phyloP scores from a whole-genome alignment of 2,888 invertebrate genomes.

The Andrena fulva region DNA sequence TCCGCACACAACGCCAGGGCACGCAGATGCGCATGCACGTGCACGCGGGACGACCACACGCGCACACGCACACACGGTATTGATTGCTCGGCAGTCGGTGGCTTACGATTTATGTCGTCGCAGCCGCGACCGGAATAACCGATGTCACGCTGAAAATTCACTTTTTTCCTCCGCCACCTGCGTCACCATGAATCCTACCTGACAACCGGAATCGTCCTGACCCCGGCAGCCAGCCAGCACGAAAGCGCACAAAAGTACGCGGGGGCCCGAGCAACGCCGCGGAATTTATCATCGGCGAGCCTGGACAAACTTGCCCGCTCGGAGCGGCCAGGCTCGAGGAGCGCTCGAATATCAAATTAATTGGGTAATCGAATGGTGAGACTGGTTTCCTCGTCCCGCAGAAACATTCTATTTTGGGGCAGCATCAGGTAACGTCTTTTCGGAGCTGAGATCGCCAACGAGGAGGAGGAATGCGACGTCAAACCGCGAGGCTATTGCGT shows the following conservation, averaged over 20 bases:
- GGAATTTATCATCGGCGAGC: slow-evolving; percentile 54
- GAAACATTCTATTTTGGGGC: slow-evolving; percentile 45
- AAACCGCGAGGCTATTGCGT: slow-evolving; percentile 49
- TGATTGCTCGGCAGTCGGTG: slow-evolving; percentile 65
- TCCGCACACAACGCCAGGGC: background rate
- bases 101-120: slow-evolving; percentile 75
- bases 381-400: background rate
- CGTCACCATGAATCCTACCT: slow-evolving; percentile 68
- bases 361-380: background rate
- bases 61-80: slow-evolving; percentile 43
- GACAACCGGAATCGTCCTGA: slow-evolving; percentile 66
- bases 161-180: slow-evolving; percentile 68
- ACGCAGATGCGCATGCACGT: slow-evolving; percentile 6
- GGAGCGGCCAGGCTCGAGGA: background rate
- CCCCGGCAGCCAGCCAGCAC: slow-evolving; percentile 24
- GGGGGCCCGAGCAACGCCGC: slow-evolving; percentile 38
- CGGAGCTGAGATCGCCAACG: slow-evolving; percentile 3
- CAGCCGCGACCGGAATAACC: slow-evolving; percentile 73
- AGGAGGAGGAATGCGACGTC: background rate
- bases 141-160: slow-evolving; percentile 72
- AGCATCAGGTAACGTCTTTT: slow-evolving; percentile 23
- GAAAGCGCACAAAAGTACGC: slow-evolving; percentile 39
- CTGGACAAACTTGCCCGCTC: slow-evolving; percentile 20
- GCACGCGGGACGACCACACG: background rate
- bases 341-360: slow-evolving; percentile 29